Conservation (phyloP, 23 tunicate genomes). For the Clavelina lepadiformis region DNA sequence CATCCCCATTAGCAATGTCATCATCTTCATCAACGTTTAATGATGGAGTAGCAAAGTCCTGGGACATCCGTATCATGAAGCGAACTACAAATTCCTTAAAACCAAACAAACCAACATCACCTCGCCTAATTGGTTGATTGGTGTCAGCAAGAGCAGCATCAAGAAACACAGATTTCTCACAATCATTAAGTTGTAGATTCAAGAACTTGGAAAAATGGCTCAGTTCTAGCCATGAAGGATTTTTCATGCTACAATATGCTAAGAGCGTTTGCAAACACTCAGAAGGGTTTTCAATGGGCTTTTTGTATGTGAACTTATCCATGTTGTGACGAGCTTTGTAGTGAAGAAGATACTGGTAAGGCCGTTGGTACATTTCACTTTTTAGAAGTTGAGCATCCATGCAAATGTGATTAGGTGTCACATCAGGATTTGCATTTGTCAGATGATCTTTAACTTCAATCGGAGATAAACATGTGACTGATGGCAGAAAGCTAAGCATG, state of each 20-base stretch:
- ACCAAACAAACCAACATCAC: slow-evolving; percentile 21
- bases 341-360: slow-evolving; percentile 31
- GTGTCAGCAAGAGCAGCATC: background rate
- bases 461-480: slow-evolving; percentile 10
- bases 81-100: slow-evolving; percentile 47
- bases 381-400: slow-evolving; percentile 35
- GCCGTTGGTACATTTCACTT: slow-evolving; percentile 50
- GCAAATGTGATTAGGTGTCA: background rate
- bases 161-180: slow-evolving; percentile 36
- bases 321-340: slow-evolving; percentile 4
- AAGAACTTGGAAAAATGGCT: slow-evolving; percentile 34
- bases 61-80: slow-evolving; percentile 65
- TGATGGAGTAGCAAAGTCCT: slow-evolving; percentile 71
- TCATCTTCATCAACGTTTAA: slow-evolving; percentile 8
- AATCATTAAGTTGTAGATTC: slow-evolving; percentile 31
- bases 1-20: background rate
- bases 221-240: slow-evolving; percentile 51
- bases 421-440: background rate
- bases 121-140: background rate
- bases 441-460: background rate
- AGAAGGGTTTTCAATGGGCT: background rate
- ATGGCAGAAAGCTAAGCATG: slow-evolving; percentile 17
- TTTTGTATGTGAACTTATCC: slow-evolving; percentile 25
- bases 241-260: slow-evolving; percentile 19
- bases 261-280: slow-evolving; percentile 34